Base-by-base conservation (phyloP, 2,113 vertebrate species). In the Perca schrenkii region DNA sequence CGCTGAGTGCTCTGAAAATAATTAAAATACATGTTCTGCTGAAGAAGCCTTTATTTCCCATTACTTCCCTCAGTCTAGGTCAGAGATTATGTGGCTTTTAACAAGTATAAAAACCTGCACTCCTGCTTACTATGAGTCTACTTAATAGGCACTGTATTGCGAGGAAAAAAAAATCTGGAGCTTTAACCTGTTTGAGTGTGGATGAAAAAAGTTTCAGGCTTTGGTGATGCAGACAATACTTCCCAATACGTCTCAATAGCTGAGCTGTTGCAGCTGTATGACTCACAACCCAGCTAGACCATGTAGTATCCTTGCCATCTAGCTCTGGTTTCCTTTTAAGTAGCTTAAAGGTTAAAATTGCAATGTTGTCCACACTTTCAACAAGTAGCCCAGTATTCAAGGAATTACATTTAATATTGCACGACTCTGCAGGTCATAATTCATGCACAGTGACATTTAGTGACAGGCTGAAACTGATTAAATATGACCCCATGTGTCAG, bases 1-100 rank as follows among this genome's bases (percentile, higher is more conserved):
- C 8, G 2, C 25, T 68, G 71, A 86, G 81, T 77, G 73, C 65
- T 75, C 53, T 75, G 73, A 69, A 86, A 82, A 87, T 89, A 82
- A 89, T 88, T 88, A 19, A 79, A 90, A 80, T 67, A 70, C 65
- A 50, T 82, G 65, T 72, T 49, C 60, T 77, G 8, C 14, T 66
- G 54, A 77, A 8, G 47, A 60, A 65, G 72, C 40, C 31, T 75
- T 84, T 80, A 65, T 80, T 81, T 89, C 82, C 76, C 31, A 71
- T 69, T 80, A 47, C 36, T 83, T 73, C 14, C 49, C 58, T 36
- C 65, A 21, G 66, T 49, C 46, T 54, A 58, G 47, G 63, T 77
- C 80, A 66, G 40, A 31, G 70, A 79, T 83, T 56, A 80, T 74
- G 69, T 56, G n/a, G 76, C 76, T 80, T 78, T 82, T 54, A 85